Evolutionary conservation across 2,888 invertebrate genomes (phyloP), one percentile per base, ranked within the genome.

Genomic region (Cephus pulcher): DNA sequence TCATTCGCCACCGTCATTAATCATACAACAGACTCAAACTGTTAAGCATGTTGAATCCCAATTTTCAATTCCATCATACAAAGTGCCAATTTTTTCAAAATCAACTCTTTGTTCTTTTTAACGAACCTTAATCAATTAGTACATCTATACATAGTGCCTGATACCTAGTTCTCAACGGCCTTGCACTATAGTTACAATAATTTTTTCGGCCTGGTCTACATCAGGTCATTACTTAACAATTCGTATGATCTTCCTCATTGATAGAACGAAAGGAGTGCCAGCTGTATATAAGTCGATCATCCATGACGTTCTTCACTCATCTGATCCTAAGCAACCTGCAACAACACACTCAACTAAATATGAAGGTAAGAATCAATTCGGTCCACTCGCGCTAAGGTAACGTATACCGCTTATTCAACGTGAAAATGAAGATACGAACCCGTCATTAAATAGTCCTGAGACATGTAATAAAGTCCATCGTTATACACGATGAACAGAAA

Each of bases 231-330:
- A 75, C 73, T 35, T 33, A 76, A 78, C 32, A 32, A 33, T 34
- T 74, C 35, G 33, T 78, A 32, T 35, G 68, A 56, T 34, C 32
- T 73, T 76, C 73, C 73, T 34, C 73, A 37, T 35, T 56, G 71
- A 75, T 33, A 74, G 34, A 34, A 73, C 75, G 35, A 74, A 76
- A 75, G 73, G 74, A 34, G 74, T 74, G 34, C 71, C 71, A 34
- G 32, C 71, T 33, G 30, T 76, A 76, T 78, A 78, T 76, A 78
- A 78, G 75, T 68, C 33, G 37, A 75, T 78, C 37, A 69, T 30
- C 75, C 75, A 75, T 35, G 34, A 56, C 12, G n/a, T 74, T 73
- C 75, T 56, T 76, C 75, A 76, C 68, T 78, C 68, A 35, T 75
- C 71, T 75, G 56, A 34, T 75, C 74, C 37, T 69, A 33, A 35